Percentiles rank a stretch among this genome's conserved stretches.
phyloP scores from a whole-genome alignment of 2,888 invertebrate species.

The Nemoura dubitans region DNA sequence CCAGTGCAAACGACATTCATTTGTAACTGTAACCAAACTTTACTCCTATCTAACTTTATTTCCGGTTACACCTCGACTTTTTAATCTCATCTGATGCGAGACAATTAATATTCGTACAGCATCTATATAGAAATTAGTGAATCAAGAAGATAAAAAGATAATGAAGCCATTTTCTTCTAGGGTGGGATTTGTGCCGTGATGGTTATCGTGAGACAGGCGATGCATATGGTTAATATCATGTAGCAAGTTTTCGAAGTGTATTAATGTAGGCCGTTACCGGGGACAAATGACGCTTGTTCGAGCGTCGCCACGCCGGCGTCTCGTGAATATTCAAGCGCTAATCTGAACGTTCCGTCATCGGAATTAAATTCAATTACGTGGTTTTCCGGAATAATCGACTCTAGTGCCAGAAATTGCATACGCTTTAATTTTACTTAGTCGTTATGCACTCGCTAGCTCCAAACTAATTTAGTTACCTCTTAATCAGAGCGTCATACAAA shows the following conservation, averaged over 20 bases:
- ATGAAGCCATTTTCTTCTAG: slow-evolving; percentile 15
- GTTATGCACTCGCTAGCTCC: background rate
- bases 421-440: slow-evolving; percentile 26
- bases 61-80: slow-evolving; percentile 30
- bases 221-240: slow-evolving; percentile 35
- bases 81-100: slow-evolving; percentile 17
- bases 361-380: slow-evolving; percentile 42
- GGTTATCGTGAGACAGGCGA: background rate
- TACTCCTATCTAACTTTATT: slow-evolving; percentile 9
- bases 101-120: slow-evolving; percentile 22
- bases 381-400: slow-evolving; percentile 32
- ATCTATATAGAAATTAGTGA: slow-evolving; percentile 15
- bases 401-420: background rate
- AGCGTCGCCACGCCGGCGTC: background rate
- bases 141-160: background rate
- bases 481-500: background rate
- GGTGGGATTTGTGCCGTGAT: background rate
- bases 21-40: slow-evolving; percentile 34
- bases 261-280: background rate
- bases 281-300: slow-evolving; percentile 31
- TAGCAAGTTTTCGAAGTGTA: slow-evolving; percentile 30
- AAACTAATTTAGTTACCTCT: background rate
- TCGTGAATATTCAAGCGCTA: slow-evolving; percentile 30
- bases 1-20: slow-evolving; percentile 30
- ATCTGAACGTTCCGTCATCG: slow-evolving; percentile 31